phyloP scores from a whole-genome alignment of 2,888 invertebrate species.

The Linnaemya tessellans region DNA sequence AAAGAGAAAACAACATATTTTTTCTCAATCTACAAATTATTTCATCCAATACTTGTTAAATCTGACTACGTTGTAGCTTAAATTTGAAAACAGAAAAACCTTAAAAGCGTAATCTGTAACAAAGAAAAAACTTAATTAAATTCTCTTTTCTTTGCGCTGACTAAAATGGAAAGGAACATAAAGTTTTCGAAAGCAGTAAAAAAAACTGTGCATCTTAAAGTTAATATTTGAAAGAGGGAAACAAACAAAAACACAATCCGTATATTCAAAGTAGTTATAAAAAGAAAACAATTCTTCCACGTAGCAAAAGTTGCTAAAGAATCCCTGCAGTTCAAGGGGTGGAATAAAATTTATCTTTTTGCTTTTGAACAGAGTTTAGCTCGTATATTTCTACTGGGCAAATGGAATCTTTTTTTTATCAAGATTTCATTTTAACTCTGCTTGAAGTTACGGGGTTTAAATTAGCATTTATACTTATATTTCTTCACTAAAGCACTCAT shows the following conservation, averaged over 20 bases:
- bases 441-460: too few species aligned
- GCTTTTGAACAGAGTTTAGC: neutral
- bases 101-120: neutral
- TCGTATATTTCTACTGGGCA: too few species aligned
- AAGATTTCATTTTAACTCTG: too few species aligned
- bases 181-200: constrained; percentile 1
- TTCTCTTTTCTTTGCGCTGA: neutral
- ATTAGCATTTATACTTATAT: too few species aligned
- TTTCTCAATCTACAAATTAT: neutral
- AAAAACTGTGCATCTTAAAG: neutral
- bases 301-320: neutral
- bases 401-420: too few species aligned
- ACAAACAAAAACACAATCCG: neutral
- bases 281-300: neutral
- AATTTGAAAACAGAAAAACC: neutral
- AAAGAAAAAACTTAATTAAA: constrained; percentile 1
- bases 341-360: neutral
- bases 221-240: neutral
- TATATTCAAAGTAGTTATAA: neutral
- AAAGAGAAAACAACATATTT: too few species aligned
- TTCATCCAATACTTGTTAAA: neutral
- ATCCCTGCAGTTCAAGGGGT: neutral
- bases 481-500: too few species aligned
- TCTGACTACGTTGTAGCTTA: neutral
- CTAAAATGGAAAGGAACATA: neutral